Percentiles rank a stretch among this genome's conserved stretches.
Conservation (phyloP, 35 echinoderm and acorn worm genomes). For the Chiridota heheva region DNA sequence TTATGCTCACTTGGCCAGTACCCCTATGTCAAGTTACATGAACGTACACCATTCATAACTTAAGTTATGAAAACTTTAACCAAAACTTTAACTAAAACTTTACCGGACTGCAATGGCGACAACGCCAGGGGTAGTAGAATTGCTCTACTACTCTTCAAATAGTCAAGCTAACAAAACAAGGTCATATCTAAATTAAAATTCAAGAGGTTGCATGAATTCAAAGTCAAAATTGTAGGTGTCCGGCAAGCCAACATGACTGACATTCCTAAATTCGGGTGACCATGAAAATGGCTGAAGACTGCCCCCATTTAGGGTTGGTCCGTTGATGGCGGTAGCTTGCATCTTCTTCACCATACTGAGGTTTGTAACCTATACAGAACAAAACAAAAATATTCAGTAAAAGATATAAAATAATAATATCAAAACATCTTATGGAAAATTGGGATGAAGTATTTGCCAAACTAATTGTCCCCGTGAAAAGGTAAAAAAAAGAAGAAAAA, state of each 20-base stretch:
- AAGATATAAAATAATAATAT: background rate
- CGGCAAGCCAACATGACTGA: conserved; percentile 67
- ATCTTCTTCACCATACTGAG: conserved; percentile 58
- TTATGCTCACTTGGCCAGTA: too few species aligned
- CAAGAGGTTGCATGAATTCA: conserved; percentile 67
- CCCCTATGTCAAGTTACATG: too few species aligned
- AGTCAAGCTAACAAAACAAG: too few species aligned
- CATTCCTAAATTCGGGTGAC: conserved; percentile 42
- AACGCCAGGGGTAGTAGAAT: too few species aligned
- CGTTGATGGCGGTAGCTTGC: conserved; percentile 61
- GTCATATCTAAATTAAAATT: background rate
- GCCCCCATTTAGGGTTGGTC: conserved; percentile 55
- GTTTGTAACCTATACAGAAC: conserved; percentile 63
- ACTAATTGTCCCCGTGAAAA: background rate
- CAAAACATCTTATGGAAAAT: background rate
- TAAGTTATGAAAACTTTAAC: too few species aligned
- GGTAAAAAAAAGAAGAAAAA: background rate
- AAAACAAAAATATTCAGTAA: background rate
- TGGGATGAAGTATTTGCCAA: background rate
- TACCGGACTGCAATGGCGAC: too few species aligned
- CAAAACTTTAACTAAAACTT: too few species aligned
- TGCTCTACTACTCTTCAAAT: too few species aligned
- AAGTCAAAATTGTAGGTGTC: conserved; percentile 71
- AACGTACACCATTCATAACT: too few species aligned
- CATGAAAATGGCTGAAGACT: conserved; percentile 71